Evolutionary conservation across 2,797 vertebrate species (phyloP).

Genomic region (Xyrichtys novacula): DNA sequence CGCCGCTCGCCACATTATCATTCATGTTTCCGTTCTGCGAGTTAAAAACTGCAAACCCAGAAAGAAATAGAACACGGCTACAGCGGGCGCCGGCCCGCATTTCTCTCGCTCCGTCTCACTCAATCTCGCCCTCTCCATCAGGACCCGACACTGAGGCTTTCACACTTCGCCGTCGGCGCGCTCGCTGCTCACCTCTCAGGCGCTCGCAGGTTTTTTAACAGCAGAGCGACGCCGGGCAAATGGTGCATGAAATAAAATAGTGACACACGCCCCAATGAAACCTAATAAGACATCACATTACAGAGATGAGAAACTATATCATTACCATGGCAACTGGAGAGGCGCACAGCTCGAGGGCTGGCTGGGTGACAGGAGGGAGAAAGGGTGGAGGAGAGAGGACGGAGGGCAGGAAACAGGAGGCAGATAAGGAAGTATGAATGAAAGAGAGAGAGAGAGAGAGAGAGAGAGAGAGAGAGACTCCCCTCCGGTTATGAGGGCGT

Average conservation of each 20-base stretch:
- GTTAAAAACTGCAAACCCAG: conserved; percentile 34
- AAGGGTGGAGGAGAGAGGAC: conserved; percentile 64
- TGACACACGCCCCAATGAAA: conserved; percentile 80
- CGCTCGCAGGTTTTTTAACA: conserved; percentile 48
- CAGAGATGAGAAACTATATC: conserved; percentile 83
- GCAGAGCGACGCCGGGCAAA: conserved; percentile 73
- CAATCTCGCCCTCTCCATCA: conserved; percentile 50
- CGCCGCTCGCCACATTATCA: conserved; percentile 34
- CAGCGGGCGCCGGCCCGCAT: conserved; percentile 42
- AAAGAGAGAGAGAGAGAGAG: conserved; percentile 41
- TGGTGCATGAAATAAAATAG: conserved; percentile 85
- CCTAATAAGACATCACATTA: conserved; percentile 86
- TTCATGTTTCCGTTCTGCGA: conserved; percentile 51
- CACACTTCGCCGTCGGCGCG: conserved; percentile 35
- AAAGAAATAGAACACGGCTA: conserved; percentile 28
- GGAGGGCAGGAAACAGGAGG: conserved; percentile 46
- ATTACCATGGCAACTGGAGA: conserved; percentile 85
- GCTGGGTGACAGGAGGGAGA: conserved; percentile 73
- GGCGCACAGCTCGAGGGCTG: conserved; percentile 77
- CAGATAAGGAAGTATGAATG: conserved; percentile 56
- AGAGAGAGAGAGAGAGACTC: not conserved
- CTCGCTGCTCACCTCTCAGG: conserved; percentile 71
- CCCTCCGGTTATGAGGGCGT: conserved; percentile 31
- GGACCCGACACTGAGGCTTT: conserved; percentile 38
- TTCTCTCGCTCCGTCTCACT: conserved; percentile 46